Base-by-base conservation (phyloP, 1,140 invertebrate species). In the Drosophila seguyi region DNA sequence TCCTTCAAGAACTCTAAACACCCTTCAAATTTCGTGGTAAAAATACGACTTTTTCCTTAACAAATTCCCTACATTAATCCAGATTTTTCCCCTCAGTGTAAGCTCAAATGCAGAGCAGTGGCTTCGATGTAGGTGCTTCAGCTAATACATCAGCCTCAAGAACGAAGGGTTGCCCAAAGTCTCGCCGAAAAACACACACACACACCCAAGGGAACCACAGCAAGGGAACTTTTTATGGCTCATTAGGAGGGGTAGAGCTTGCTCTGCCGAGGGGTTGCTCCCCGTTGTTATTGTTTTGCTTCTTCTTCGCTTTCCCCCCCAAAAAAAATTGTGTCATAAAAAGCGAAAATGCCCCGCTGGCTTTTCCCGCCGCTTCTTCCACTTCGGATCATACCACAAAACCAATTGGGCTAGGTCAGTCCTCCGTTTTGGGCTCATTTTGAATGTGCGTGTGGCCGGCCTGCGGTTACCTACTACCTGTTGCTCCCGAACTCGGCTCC, bases 381-480 rank as follows among this genome's bases (percentile, higher is more conserved):
- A 11, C 36, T 34, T 45, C 44, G 75, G 84, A 79, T 66, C 81
- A 81, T 91, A 91, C 90, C 81, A 79, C 76, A 86, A 91, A 90
- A 60, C 75, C 65, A 58, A 67, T 88, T 91, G 90, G 68, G 79
- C 76, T 88, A 91, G 90, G 90, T 91, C 90, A 91, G 83, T 68
- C 39, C 58, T 58, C 27, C 20, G 47, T 41, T 67, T 52, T 41
- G 39, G 47, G 47, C 47, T 39, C 71, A 31, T 38, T 55, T 45
- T 62, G 53, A 45, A 27, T 71, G 72, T 90, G 77, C 69, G 81
- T 90, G 85, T 78, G 77, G 74, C 86, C 62, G 77, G 74, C 86
- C 62, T 90, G 85, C 67, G 85, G 81, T 79, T 90, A 75, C 22
- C 27, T 34, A 38, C 52, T 90, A 90, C 85, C 84, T 87, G 84